These are phyloP conservation scores for Lasioglossum zephyrum DNA, from an alignment of 2,888 invertebrate genomes.

Conservation along the genomic window DNA sequence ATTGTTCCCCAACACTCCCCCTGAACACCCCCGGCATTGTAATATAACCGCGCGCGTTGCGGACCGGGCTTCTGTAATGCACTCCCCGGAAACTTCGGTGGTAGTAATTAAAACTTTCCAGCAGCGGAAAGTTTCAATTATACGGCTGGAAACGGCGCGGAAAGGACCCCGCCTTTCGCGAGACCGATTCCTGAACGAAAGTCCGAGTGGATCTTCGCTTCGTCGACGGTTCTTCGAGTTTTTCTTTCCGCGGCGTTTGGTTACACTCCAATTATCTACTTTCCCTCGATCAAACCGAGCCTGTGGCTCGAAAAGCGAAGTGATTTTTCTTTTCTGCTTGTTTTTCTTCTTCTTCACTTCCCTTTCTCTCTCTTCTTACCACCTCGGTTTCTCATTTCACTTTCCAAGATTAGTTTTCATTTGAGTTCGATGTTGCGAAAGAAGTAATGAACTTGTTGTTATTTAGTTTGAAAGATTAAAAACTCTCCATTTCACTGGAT, in stretches of 20 bases:
- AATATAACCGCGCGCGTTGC: slow-evolving; percentile 26
- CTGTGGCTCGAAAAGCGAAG: slow-evolving; percentile 9
- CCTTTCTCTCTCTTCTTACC: fast-evolving
- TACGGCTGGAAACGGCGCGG: slow-evolving; percentile 23
- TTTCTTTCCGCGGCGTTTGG: slow-evolving; percentile 18
- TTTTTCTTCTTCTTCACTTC: not conserved
- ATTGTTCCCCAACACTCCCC: slow-evolving; percentile 34
- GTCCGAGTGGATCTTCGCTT: slow-evolving; percentile 6
- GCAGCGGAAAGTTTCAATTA: slow-evolving; percentile 39
- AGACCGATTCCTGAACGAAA: not conserved
- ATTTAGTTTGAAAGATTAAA: not conserved
- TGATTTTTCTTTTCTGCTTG: slow-evolving; percentile 27
- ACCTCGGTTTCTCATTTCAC: not conserved
- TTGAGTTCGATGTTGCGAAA: not conserved
- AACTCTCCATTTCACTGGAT: not conserved
- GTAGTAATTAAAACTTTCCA: slow-evolving; percentile 49
- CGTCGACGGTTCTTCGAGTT: slow-evolving; percentile 25
- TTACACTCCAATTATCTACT: slow-evolving; percentile 40
- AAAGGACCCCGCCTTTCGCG: not conserved
- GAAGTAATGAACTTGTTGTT: not conserved
- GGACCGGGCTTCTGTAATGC: slow-evolving; percentile 9
- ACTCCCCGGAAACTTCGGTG: slow-evolving; percentile 27
- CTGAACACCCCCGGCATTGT: slow-evolving; percentile 4
- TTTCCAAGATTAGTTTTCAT: not conserved
- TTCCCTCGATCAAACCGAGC: slow-evolving; percentile 42